phyloP scores from a whole-genome alignment of 2,888 invertebrate species.

The Loripinus fragilis region DNA sequence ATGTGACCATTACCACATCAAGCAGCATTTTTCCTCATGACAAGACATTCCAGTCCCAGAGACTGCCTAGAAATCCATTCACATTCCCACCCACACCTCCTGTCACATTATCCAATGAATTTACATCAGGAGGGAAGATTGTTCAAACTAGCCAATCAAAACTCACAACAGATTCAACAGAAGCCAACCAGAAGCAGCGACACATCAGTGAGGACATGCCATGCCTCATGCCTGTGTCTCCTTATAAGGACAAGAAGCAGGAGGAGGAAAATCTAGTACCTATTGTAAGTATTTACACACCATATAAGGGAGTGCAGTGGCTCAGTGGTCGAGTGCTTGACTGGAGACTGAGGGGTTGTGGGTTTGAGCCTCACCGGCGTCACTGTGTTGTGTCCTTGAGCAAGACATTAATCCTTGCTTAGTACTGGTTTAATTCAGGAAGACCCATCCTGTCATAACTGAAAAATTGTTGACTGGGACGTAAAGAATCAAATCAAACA shows the following conservation, averaged over 20 bases:
- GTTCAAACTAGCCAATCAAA: constrained; percentile 10
- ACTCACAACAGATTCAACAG: neutral
- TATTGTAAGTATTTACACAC: constrained; percentile 58
- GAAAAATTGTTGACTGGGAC: too few relatives aligned
- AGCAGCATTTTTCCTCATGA: constrained; percentile 43
- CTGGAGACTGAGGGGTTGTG: too few relatives aligned
- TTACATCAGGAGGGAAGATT: constrained; percentile 25
- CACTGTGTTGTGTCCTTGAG: too few relatives aligned
- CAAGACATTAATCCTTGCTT: too few relatives aligned
- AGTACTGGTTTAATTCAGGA: too few relatives aligned
- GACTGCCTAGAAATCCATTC: constrained; percentile 57
- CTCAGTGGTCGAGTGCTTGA: too few relatives aligned
- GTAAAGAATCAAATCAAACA: too few relatives aligned
- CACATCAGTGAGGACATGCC: constrained; percentile 66
- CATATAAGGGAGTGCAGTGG: too few relatives aligned
- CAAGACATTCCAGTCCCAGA: constrained; percentile 39
- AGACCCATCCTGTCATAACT: too few relatives aligned
- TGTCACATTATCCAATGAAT: constrained; percentile 51
- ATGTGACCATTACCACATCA: constrained; percentile 50
- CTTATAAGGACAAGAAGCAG: constrained; percentile 37
- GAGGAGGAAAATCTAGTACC: constrained; percentile 35
- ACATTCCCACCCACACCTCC: constrained; percentile 62
- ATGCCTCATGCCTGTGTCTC: constrained; percentile 56
- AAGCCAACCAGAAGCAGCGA: constrained; percentile 45
- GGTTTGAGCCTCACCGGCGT: too few relatives aligned